Conservation (phyloP, 1,140 invertebrate species). For the Temnothorax curvispinosus region DNA sequence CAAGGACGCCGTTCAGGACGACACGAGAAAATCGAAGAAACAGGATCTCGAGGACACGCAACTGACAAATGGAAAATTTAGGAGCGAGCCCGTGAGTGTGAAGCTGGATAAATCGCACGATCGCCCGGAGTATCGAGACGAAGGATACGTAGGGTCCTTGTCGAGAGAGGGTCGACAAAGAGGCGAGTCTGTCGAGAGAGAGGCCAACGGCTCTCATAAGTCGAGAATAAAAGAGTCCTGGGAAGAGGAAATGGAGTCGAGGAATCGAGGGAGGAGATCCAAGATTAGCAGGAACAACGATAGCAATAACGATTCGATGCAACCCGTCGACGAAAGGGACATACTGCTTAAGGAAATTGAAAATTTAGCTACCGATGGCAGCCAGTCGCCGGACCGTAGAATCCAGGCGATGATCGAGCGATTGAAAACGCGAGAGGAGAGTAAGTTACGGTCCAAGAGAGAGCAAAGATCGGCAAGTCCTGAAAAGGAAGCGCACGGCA, state of each 20-base stretch:
- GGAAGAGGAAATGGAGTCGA: conserved; percentile 49
- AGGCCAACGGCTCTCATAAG: conserved; percentile 21
- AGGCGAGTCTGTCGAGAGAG: conserved; percentile 56
- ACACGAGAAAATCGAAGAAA: conserved; percentile 52
- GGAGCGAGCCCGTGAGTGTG: conserved; percentile 44
- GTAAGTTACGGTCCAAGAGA: conserved; percentile 48
- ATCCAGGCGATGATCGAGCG: conserved; percentile 73
- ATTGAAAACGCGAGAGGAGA: conserved; percentile 66
- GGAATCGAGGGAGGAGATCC: conserved; percentile 21
- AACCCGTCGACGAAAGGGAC: conserved; percentile 61
- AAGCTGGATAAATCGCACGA: conserved; percentile 61
- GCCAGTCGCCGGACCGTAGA: conserved; percentile 66
- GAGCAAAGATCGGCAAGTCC: conserved; percentile 58
- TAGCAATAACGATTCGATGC: neutral
- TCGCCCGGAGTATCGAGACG: conserved; percentile 31
- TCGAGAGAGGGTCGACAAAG: conserved; percentile 43
- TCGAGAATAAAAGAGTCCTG: conserved; percentile 46
- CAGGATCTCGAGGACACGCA: conserved; percentile 47
- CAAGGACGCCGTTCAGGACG: conserved; percentile 70
- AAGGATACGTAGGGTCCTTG: conserved; percentile 44
- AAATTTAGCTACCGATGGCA: conserved; percentile 57
- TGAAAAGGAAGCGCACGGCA: conserved; percentile 46
- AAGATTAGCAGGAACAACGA: conserved; percentile 31
- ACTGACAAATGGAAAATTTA: conserved; percentile 58
- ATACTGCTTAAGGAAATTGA: conserved; percentile 64